A percentile compares a stretch with the other conserved stretches of the same genome.
Evolutionary conservation across 2,797 vertebrate genomes (phyloP).

Genomic region (Myripristis murdjan): DNA sequence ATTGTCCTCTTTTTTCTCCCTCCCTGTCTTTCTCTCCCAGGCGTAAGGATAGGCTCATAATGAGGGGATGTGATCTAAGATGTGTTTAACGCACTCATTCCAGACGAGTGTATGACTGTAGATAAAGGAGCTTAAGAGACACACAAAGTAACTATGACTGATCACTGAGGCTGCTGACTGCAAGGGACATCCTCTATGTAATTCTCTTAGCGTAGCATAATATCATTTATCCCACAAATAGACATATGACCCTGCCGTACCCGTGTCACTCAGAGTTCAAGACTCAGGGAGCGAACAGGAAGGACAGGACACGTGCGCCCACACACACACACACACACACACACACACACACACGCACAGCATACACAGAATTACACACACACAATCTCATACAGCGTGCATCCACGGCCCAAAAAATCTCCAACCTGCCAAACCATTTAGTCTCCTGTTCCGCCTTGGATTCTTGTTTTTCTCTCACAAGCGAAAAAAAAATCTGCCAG

Average conservation of each 20-base stretch:
- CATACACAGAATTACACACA: conserved; percentile 20
- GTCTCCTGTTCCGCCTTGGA: no score
- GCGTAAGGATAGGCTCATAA: conserved; percentile 72
- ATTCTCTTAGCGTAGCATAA: conserved; percentile 85
- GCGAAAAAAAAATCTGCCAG: no score
- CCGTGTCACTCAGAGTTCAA: conserved; percentile 83
- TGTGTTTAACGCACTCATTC: conserved; percentile 80
- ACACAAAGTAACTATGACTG: conserved; percentile 82
- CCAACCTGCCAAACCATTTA: no score
- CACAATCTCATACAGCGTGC: conserved; percentile 58
- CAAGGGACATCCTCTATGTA: conserved; percentile 84
- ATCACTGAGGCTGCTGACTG: conserved; percentile 75
- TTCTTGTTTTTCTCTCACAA: no score
- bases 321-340: conserved; percentile 35
- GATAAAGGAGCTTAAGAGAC: conserved; percentile 75
- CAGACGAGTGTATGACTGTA: conserved; percentile 77
- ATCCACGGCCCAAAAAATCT: no score
- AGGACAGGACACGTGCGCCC: conserved; percentile 69
- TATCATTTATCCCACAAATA: conserved; percentile 84
- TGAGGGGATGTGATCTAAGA: conserved; percentile 77
- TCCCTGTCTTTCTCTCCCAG: conserved; percentile 16
- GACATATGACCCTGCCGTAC: conserved; percentile 80
- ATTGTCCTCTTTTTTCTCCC: conserved; percentile 23
- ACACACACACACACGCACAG: conserved; percentile 35
- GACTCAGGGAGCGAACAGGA: conserved; percentile 66